These are phyloP conservation scores for Addax nasomaculatus DNA, from an alignment of 2,113 vertebrate genomes.

Conservation along the genomic window DNA sequence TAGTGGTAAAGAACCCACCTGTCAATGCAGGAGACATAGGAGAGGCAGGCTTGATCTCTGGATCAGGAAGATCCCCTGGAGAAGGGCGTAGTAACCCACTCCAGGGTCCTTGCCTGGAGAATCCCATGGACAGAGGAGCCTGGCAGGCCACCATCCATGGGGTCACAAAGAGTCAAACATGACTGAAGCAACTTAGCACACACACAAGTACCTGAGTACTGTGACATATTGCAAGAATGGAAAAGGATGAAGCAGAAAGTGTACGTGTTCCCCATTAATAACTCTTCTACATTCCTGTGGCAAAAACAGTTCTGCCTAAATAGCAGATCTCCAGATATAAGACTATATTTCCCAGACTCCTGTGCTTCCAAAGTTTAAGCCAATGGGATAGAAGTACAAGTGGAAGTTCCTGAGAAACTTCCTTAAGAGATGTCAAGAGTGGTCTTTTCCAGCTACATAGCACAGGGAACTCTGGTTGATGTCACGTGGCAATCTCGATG, in stretches of 20 bases:
- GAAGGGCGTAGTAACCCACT: background rate
- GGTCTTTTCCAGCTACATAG: background rate
- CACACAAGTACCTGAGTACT: background rate
- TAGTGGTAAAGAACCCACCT: background rate
- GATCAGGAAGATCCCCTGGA: background rate
- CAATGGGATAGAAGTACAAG: background rate
- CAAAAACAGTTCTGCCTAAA: background rate
- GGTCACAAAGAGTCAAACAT: background rate
- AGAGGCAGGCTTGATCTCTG: background rate
- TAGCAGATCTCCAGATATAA: background rate
- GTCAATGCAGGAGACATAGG: background rate
- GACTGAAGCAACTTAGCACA: background rate
- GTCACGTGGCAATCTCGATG: background rate
- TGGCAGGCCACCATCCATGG: background rate
- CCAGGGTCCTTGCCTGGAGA: background rate
- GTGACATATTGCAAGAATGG: background rate
- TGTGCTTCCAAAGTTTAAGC: background rate
- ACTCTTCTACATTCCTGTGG: background rate
- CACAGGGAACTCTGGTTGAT: background rate
- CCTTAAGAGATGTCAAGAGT: background rate
- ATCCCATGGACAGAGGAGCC: background rate
- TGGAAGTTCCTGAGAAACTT: background rate
- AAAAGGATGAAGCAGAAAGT: background rate
- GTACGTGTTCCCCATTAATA: background rate
- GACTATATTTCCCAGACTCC: constrained; percentile 16